Conservation (phyloP, 2,888 invertebrate species). For the Tubulanus polymorphus region DNA sequence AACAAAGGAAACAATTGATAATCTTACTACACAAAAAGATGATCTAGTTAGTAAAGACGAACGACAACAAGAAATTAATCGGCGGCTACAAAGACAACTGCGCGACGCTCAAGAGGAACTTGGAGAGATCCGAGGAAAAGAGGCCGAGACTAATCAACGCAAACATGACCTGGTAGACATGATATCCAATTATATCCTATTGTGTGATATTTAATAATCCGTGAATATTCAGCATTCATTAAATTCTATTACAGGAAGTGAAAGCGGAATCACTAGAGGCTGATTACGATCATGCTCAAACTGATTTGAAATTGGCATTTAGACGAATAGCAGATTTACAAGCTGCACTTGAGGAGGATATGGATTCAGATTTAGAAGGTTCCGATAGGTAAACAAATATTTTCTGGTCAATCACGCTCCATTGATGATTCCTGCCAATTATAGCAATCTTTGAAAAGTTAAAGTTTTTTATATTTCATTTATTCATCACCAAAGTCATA, state of each 20-base stretch:
- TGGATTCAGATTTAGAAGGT: slow-evolving; percentile 45
- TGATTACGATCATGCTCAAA: slow-evolving; percentile 52
- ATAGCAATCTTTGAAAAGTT: too few relatives aligned
- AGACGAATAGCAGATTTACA: slow-evolving; percentile 87
- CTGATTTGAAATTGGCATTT: slow-evolving; percentile 79
- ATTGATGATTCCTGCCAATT: too few relatives aligned
- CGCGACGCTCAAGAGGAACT: slow-evolving; percentile 72
- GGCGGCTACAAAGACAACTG: slow-evolving; percentile 69
- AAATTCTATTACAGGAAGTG: slow-evolving; percentile 36
- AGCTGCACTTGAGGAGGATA: slow-evolving; percentile 75
- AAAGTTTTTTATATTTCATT: too few relatives aligned
- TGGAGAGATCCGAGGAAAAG: slow-evolving; percentile 66
- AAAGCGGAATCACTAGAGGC: slow-evolving; percentile 51
- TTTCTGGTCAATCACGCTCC: too few relatives aligned
- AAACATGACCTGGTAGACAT: slow-evolving; percentile 66
- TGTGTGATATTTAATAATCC: background rate
- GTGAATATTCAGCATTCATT: too few relatives aligned
- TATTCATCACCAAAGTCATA: too few relatives aligned
- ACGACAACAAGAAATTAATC: slow-evolving; percentile 71
- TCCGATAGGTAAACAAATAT: too few relatives aligned
- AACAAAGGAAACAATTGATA: slow-evolving; percentile 70
- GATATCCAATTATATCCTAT: background rate
- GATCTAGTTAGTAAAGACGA: slow-evolving; percentile 58
- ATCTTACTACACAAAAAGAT: slow-evolving; percentile 67
- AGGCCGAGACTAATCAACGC: slow-evolving; percentile 69